Evolutionary conservation across 2,888 invertebrate species (phyloP), one percentile per base, ranked within the genome.

Genomic region (Ormyrus thymus): DNA sequence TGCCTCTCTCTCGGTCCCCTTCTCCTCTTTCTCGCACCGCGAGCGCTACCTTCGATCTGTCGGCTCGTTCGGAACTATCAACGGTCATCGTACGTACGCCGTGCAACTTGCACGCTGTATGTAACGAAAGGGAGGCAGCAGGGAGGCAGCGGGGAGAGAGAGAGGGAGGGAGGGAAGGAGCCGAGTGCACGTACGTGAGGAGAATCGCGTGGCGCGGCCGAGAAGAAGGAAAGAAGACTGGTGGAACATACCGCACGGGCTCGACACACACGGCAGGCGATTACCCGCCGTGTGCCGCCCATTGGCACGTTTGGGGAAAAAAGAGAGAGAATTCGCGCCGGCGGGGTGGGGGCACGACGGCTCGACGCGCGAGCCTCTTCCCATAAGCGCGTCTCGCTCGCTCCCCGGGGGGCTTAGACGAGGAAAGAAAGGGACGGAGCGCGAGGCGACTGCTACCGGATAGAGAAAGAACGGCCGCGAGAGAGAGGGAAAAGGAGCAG

Each of bases 211-310:
- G 15, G 58, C 56, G 43, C 43, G 53, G 7, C 13, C 13, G 64
- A 65, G 71, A 68, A 77, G 76, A 65, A 73, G 62, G 79, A 79
- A 72, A 76, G 72, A 70, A 71, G 65, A 55, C 66, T 46, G 69
- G 50, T 65, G 65, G 70, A 73, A 79, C 79, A 76, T 73, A 81
- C 76, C 81, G 76, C 79, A 76, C 62, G 11, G 13, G 65, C 61
- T 61, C 75, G 65, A 56, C 50, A 56, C 58, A 51, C 48, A 29
- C 48, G 46, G 68, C 72, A 73, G 71, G 75, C 76, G 81, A 76
- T 79, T 76, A 74, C 71, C 58, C 82, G 29, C 81, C 82, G 79
- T 81, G 83, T 71, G 76, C 80, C 83, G 84, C 83, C 81, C 78
- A 48, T 9, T 9, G 51, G 56, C 79, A 76, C 81, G 80, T 74